phyloP scores from a whole-genome alignment of 2,888 invertebrate species.

The Drosophila paranaensis region DNA sequence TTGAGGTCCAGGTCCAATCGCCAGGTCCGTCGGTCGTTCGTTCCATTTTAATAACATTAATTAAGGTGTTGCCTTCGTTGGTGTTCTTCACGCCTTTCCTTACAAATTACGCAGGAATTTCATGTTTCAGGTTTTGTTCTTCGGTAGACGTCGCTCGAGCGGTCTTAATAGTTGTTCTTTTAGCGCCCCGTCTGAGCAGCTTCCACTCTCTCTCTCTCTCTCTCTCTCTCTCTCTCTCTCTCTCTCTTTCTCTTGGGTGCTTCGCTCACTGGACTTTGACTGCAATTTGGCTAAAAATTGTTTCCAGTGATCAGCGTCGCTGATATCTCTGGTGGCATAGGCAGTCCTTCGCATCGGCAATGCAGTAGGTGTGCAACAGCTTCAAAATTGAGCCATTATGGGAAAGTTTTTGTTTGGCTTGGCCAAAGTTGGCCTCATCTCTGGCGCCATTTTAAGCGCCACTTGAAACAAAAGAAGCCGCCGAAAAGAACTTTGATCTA shows the following conservation, averaged over 20 bases:
- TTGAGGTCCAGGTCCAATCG: slow-evolving; percentile 66
- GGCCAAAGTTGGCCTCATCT: slow-evolving; percentile 6
- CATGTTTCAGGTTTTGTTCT: slow-evolving; percentile 82
- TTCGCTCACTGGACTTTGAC: slow-evolving; percentile 27
- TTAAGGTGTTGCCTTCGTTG: slow-evolving; percentile 85
- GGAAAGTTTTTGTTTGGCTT: slow-evolving; percentile 26
- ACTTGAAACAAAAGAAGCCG: slow-evolving; percentile 61
- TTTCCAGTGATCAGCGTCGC: slow-evolving; percentile 65
- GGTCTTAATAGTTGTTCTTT: slow-evolving; percentile 76
- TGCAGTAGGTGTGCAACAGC: slow-evolving; percentile 60
- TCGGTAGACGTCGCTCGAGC: slow-evolving; percentile 50
- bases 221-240: slow-evolving; percentile 1
- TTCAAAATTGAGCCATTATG: slow-evolving; percentile 82
- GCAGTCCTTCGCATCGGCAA: slow-evolving; percentile 25
- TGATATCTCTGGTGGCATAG: slow-evolving; percentile 55
- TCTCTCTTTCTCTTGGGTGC: background rate
- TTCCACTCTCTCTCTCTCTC: slow-evolving; percentile 7
- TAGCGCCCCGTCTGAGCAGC: slow-evolving; percentile 63
- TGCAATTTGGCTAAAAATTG: slow-evolving; percentile 83
- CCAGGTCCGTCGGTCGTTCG: slow-evolving; percentile 70
- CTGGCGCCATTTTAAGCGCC: slow-evolving; percentile 80
- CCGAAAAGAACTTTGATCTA: slow-evolving; percentile 47
- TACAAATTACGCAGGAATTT: slow-evolving; percentile 85
- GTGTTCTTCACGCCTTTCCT: slow-evolving; percentile 86
- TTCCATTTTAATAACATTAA: slow-evolving; percentile 85